Percentiles rank a stretch among this genome's conserved stretches.
These are phyloP conservation scores for Rhinolophus sinicus DNA, from an alignment of 2,113 vertebrate species.

Conservation along the genomic window DNA sequence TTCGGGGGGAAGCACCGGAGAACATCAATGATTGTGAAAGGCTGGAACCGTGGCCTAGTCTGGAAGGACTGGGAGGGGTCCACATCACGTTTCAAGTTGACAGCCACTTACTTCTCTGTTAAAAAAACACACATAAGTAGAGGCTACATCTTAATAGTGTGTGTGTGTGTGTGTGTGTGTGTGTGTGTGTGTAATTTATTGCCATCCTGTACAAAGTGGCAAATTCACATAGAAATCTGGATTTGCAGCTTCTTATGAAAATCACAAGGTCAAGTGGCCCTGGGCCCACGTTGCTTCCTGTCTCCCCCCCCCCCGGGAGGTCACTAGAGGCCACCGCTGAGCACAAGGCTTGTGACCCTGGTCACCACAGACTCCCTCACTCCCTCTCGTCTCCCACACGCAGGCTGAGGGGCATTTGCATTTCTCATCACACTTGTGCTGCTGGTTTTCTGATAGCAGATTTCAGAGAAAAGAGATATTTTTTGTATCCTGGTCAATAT, in stretches of 20 bases:
- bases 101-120: too few species aligned
- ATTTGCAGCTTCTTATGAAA: background rate
- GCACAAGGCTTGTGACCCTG: background rate
- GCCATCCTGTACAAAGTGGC: background rate
- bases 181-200: background rate
- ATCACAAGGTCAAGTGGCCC: background rate
- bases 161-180: too few species aligned
- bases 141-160: too few species aligned
- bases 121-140: too few species aligned
- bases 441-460: background rate
- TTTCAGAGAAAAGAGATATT: background rate
- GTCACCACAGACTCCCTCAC: rapidly evolving
- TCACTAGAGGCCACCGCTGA: background rate
- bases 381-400: rapidly evolving
- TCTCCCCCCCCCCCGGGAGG: background rate
- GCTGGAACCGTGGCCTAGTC: background rate
- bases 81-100: too few species aligned
- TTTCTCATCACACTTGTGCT: rapidly evolving
- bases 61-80: background rate
- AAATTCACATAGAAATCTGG: background rate
- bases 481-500: background rate
- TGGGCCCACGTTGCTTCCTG: background rate
- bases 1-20: background rate
- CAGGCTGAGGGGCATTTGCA: rapidly evolving
- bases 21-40: background rate